Evolutionary conservation across 1,140 invertebrate species (phyloP).

Genomic region (Rhyzopertha dominica): DNA sequence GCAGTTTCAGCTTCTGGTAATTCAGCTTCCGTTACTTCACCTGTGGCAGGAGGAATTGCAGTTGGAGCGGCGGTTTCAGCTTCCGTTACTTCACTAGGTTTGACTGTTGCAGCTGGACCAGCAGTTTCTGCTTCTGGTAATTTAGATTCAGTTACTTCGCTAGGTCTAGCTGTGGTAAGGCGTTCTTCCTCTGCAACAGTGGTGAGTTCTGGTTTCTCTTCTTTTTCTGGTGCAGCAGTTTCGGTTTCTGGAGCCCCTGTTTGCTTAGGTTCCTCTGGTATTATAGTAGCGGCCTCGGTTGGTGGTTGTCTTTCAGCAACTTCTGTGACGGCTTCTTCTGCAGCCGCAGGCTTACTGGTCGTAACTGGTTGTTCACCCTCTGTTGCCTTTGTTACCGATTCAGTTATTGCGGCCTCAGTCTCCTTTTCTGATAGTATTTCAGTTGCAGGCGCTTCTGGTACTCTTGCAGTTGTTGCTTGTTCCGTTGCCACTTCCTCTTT

Average conservation of each 20-base stretch:
- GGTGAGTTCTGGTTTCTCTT: no score
- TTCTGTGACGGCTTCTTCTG: slow-evolving; percentile 10
- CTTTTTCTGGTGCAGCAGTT: slow-evolving; percentile 10
- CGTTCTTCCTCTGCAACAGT: slow-evolving; percentile 8
- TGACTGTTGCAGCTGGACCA: slow-evolving; percentile 17
- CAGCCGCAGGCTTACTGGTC: slow-evolving; percentile 1
- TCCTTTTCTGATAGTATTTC: slow-evolving; percentile 16
- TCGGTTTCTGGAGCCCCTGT: background rate
- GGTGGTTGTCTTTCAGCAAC: slow-evolving; percentile 1
- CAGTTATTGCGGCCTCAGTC: slow-evolving; percentile 10
- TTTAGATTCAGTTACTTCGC: slow-evolving; percentile 5
- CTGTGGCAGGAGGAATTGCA: slow-evolving; percentile 5
- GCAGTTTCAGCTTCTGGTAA: slow-evolving; percentile 12
- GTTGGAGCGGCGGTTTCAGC: slow-evolving; percentile 15
- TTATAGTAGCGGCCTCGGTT: background rate
- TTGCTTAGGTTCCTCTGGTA: no score
- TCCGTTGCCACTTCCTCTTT: slow-evolving; percentile 20
- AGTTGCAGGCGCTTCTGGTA: slow-evolving; percentile 9
- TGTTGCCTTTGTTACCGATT: slow-evolving; percentile 11
- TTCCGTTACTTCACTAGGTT: slow-evolving; percentile 18
- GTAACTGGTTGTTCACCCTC: slow-evolving; percentile 11
- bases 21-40: slow-evolving; percentile 4
- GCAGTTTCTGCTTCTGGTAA: slow-evolving; percentile 25
- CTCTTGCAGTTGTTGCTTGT: slow-evolving; percentile 15
- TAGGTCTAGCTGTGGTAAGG: slow-evolving; percentile 5